Percentiles rank a stretch among this genome's conserved stretches.
These are phyloP conservation scores for Proterorhinus semilunaris DNA, from an alignment of 2,113 vertebrate genomes.

Conservation along the genomic window DNA sequence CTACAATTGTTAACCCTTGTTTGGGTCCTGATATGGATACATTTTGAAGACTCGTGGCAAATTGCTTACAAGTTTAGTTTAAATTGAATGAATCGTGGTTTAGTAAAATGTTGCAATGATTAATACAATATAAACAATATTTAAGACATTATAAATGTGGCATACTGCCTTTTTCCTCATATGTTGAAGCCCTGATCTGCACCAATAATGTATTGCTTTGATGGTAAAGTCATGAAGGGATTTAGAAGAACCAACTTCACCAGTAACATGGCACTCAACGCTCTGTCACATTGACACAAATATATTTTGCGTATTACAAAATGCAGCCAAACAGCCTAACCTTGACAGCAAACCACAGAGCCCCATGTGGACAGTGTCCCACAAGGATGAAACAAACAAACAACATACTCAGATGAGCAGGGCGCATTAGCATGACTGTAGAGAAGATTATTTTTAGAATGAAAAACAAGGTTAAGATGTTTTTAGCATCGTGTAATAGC, in stretches of 20 bases:
- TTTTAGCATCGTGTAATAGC: not conserved
- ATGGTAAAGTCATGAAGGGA: not conserved
- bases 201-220: too few species aligned
- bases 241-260: not conserved
- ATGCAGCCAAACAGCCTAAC: not conserved
- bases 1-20: too few species aligned
- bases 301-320: not conserved
- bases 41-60: too few species aligned
- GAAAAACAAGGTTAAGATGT: not conserved
- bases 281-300: not conserved
- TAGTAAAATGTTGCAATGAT: too few species aligned
- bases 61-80: too few species aligned
- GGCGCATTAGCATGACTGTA: not conserved
- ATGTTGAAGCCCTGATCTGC: too few species aligned
- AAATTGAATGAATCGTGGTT: too few species aligned
- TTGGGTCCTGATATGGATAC: too few species aligned
- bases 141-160: too few species aligned
- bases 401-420: conserved; percentile 17
- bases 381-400: conserved; percentile 35
- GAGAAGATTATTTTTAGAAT: conserved; percentile 47
- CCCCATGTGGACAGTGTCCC: conserved; percentile 9
- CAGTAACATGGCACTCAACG: not conserved
- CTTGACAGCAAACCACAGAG: conserved; percentile 5
- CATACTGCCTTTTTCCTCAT: too few species aligned
- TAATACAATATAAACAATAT: too few species aligned